Conservation (phyloP, 1,140 invertebrate species). For the Anoplophora glabripennis region DNA sequence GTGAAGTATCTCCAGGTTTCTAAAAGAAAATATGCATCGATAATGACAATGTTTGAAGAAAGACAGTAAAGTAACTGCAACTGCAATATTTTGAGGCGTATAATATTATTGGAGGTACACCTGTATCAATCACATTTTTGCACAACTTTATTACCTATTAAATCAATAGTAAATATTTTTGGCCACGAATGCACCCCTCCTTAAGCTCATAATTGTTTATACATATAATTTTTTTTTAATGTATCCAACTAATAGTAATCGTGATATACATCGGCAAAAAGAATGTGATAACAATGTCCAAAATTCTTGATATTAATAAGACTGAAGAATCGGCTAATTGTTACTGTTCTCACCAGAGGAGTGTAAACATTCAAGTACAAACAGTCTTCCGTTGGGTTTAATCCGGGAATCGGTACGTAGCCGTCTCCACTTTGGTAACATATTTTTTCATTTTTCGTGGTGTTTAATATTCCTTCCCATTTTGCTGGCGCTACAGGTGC, state of each 20-base stretch:
- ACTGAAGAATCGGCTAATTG: neutral
- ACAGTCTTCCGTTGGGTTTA: conserved; percentile 1
- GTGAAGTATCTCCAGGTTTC: neutral
- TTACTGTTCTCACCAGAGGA: neutral
- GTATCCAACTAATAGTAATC: no score
- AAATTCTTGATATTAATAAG: no score
- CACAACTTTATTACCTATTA: no score
- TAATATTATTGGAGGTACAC: neutral
- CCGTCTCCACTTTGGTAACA: neutral
- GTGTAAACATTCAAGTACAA: conserved; percentile 5
- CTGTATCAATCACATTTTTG: neutral
- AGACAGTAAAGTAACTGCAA: no score
- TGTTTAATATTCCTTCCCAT: neutral
- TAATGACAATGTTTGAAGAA: no score
- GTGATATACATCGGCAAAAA: no score
- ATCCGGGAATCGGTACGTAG: neutral
- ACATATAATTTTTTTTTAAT: no score
- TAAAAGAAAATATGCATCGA: neutral
- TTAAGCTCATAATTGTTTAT: no score
- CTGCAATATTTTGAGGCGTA: neutral
- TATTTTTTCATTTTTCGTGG: neutral
- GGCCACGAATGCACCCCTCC: no score
- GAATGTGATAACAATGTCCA: no score
- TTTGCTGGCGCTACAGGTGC: neutral
- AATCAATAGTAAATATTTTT: no score